Evolutionary conservation across 1,140 invertebrate species (phyloP).

Genomic region (Megalopta genalis): DNA sequence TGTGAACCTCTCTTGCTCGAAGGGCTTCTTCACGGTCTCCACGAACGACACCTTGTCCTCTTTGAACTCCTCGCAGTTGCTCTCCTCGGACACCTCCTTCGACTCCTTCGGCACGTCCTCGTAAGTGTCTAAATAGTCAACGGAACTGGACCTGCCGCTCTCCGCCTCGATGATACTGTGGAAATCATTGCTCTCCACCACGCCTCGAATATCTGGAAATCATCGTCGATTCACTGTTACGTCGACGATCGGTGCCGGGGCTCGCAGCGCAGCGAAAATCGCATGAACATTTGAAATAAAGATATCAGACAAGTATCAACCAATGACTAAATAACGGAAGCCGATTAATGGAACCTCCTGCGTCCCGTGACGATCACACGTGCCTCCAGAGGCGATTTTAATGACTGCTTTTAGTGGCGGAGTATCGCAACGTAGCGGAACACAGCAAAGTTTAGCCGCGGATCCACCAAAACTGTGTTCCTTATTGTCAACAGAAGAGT

Average conservation of each 20-base stretch:
- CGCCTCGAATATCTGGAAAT: slow-evolving; percentile 24
- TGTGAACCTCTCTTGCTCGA: slow-evolving; percentile 53
- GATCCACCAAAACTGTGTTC: no score
- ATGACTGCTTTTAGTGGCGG: slow-evolving; percentile 8
- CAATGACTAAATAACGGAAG: slow-evolving; percentile 1
- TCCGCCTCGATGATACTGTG: slow-evolving; percentile 26
- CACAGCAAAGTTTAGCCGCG: neutral
- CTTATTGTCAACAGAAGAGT: no score
- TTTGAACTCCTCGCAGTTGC: neutral
- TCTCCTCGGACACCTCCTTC: neutral
- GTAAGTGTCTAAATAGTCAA: slow-evolving; percentile 23
- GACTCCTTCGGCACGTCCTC: slow-evolving; percentile 11
- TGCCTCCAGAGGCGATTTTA: neutral
- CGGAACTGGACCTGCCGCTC: slow-evolving; percentile 24
- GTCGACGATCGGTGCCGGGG: no score
- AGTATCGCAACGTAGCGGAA: neutral
- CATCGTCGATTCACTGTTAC: neutral
- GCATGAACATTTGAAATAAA: no score
- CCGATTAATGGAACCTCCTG: neutral
- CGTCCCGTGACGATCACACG: neutral
- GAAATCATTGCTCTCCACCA: slow-evolving; percentile 32
- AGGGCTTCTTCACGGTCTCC: slow-evolving; percentile 37
- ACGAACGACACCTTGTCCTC: slow-evolving; percentile 7
- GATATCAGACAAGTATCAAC: no score
- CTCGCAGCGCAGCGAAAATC: no score